These are phyloP conservation scores for Achlya flavicornis DNA, from an alignment of 2,888 invertebrate genomes.

Conservation along the genomic window DNA sequence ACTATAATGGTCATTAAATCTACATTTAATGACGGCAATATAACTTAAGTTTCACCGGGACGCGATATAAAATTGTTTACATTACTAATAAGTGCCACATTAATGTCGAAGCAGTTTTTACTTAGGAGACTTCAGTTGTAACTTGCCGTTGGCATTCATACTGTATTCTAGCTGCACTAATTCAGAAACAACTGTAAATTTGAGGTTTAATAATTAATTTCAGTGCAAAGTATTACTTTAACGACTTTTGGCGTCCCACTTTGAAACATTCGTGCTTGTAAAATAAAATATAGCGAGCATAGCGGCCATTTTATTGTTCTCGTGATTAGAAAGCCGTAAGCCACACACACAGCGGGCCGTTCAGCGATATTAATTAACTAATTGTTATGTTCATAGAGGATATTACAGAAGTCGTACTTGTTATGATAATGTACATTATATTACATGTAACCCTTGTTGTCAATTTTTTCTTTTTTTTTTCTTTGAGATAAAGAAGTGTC, in stretches of 20 bases:
- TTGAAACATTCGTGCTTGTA: constrained; percentile 28
- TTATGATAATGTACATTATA: too few relatives aligned
- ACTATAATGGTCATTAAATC: constrained; percentile 7
- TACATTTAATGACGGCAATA: constrained; percentile 21
- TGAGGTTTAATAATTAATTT: constrained; percentile 31
- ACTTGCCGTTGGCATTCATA: neutral
- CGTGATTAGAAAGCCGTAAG: constrained; percentile 47
- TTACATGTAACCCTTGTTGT: too few relatives aligned
- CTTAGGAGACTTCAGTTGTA: neutral
- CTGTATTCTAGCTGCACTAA: constrained; percentile 5
- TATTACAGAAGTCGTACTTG: constrained; percentile 1
- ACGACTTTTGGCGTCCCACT: constrained; percentile 31
- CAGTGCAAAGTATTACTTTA: constrained; percentile 20
- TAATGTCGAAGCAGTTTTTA: neutral
- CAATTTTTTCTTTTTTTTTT: too few relatives aligned
- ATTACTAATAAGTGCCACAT: constrained; percentile 11
- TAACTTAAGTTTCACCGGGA: constrained; percentile 13
- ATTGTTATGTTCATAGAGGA: neutral
- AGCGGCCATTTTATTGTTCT: constrained; percentile 43
- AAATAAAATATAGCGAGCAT: constrained; percentile 31
- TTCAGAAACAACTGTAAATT: constrained; percentile 28
- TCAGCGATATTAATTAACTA: constrained; percentile 30
- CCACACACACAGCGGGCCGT: constrained; percentile 32
- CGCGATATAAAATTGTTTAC: constrained; percentile 17
- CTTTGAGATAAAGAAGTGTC: too few relatives aligned